Evolutionary conservation across 2,797 vertebrate genomes (phyloP).

Genomic region (Numenius phaeopus): DNA sequence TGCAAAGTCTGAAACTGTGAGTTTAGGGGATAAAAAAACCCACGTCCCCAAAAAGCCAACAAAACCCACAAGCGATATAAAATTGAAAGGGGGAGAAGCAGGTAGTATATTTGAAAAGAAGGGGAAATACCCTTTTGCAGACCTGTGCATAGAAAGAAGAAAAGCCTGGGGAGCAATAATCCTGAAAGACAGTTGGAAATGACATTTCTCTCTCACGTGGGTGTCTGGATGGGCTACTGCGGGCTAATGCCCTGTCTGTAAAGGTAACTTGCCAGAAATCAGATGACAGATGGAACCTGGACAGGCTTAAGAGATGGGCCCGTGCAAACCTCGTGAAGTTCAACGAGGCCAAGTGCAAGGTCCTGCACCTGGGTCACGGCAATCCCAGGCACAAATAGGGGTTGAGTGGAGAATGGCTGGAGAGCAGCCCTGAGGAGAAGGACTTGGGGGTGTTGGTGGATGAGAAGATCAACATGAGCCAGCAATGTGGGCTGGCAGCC

Average conservation of each 20-base stretch:
- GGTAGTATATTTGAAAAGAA: background rate
- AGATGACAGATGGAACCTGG: too few relatives aligned
- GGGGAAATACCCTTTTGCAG: background rate
- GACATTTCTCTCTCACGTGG: background rate
- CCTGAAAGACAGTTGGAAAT: background rate
- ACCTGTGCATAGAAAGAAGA: background rate
- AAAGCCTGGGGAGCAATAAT: background rate
- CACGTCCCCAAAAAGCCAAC: background rate
- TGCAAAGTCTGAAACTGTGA: background rate
- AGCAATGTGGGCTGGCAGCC: too few relatives aligned
- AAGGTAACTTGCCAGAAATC: background rate
- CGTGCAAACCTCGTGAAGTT: too few relatives aligned
- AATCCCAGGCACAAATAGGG: too few relatives aligned
- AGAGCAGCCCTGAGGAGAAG: too few relatives aligned
- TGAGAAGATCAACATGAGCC: too few relatives aligned
- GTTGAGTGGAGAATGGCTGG: too few relatives aligned
- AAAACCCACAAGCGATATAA: background rate
- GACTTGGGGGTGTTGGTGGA: too few relatives aligned
- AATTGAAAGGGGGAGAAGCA: background rate
- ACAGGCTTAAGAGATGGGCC: too few relatives aligned
- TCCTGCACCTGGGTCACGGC: too few relatives aligned
- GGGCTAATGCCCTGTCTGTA: background rate
- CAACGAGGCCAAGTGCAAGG: too few relatives aligned
- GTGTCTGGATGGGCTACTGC: background rate
- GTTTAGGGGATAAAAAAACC: background rate